A percentile compares a stretch with the other conserved stretches of the same genome.
Conservation (phyloP, 2,888 invertebrate species). For the Ornithoptera priamus region DNA sequence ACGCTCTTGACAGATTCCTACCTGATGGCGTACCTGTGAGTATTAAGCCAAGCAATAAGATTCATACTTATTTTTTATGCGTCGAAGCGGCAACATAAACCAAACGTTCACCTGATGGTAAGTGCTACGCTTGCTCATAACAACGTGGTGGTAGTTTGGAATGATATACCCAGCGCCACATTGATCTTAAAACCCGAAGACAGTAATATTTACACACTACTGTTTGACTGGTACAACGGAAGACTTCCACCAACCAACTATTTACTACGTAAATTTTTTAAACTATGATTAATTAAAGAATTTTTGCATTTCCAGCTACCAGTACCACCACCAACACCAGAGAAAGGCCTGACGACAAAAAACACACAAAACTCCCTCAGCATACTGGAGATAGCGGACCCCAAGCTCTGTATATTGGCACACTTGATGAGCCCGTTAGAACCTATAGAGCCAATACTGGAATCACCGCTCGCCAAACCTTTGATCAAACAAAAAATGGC, state of each 20-base stretch:
- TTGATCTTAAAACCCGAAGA: too few relatives aligned
- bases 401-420: slow-evolving; percentile 91
- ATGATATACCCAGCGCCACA: too few relatives aligned
- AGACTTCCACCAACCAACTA: too few relatives aligned
- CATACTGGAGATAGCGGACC: slow-evolving; percentile 91
- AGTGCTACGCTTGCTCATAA: too few relatives aligned
- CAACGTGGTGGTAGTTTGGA: too few relatives aligned
- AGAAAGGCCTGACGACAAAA: slow-evolving; percentile 81
- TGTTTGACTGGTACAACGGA: too few relatives aligned
- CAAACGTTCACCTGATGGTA: too few relatives aligned
- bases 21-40: slow-evolving; percentile 93
- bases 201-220: too few relatives aligned
- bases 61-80: background rate
- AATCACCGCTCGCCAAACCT: slow-evolving; percentile 90
- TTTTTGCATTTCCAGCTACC: slow-evolving; percentile 66
- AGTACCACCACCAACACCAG: slow-evolving; percentile 83
- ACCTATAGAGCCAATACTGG: slow-evolving; percentile 90
- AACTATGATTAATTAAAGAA: too few relatives aligned
- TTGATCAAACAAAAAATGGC: slow-evolving; percentile 87
- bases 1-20: slow-evolving; percentile 91
- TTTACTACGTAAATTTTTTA: too few relatives aligned
- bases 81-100: too few relatives aligned
- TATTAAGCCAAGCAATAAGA: slow-evolving; percentile 17
- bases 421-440: slow-evolving; percentile 94
- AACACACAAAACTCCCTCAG: slow-evolving; percentile 83